Percentiles rank a stretch among this genome's conserved stretches.
Evolutionary conservation across 2,113 vertebrate species (phyloP).

Genomic region (Beaufortia kweichowensis): DNA sequence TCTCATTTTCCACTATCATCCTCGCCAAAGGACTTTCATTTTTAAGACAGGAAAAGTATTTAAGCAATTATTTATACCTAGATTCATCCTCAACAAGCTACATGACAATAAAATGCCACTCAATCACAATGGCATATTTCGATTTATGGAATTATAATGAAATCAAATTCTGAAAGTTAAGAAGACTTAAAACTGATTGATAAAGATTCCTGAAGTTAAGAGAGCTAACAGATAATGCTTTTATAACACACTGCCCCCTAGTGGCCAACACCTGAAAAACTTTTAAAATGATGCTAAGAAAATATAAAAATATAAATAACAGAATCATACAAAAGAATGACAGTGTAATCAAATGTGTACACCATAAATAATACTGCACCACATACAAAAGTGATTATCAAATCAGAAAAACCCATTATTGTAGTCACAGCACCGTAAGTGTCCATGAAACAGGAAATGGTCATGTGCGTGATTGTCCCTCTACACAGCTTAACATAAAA

Average conservation of each 20-base stretch:
- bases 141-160: background rate
- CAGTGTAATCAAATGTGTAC: background rate
- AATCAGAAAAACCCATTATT: conserved; percentile 1
- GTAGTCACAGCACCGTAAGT: background rate
- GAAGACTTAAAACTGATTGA: background rate
- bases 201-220: conserved; percentile 1
- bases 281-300: conserved; percentile 67
- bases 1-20: background rate
- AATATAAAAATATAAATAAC: conserved; percentile 53
- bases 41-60: background rate
- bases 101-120: background rate
- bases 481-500: background rate
- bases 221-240: background rate
- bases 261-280: conserved; percentile 57
- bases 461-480: background rate
- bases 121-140: background rate
- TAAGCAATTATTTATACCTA: background rate
- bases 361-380: conserved; percentile 15
- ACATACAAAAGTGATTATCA: conserved; percentile 1
- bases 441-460: background rate
- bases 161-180: background rate
- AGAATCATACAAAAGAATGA: background rate
- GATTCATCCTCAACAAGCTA: background rate
- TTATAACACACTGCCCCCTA: conserved; percentile 68
- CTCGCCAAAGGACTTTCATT: background rate